Evolutionary conservation across 2,888 invertebrate genomes (phyloP), one percentile per base, ranked within the genome.

Genomic region (Trissolcus japonicus): DNA sequence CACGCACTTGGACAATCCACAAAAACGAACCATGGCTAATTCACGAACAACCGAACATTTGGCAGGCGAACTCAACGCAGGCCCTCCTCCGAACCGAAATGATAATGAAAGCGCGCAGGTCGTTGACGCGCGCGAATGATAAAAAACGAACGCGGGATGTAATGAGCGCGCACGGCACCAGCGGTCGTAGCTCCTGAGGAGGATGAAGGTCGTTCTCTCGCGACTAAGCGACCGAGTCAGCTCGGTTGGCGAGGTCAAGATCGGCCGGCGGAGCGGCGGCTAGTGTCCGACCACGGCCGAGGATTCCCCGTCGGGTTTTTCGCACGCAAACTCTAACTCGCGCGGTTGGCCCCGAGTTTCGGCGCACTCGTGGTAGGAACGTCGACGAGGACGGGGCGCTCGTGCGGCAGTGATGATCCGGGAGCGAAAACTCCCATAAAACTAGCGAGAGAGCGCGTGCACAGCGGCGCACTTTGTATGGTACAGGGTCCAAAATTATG

Each of bases 231-330:
- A 62, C 74, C 67, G 74, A 66, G 74, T 60, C 51, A 66, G 69
- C 72, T 43, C 51, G 51, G 72, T 73, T 77, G 77, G 59, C 72
- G 77, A 73, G 77, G 77, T 77, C 77, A 77, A 77, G 77, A 77
- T 77, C 76, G 79, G 75, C 67, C 73, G 73, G 66, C 73, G 73
- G 51, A 54, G 50, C 71, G 66, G 71, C 71, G 56, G 54, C 50
- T 55, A 55, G 40, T 54, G 60, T 57, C 63, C 57, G 51, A 50
- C 66, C 60, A 55, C 55, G 61, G 61, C 60, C 59, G 54, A 41
- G 68, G 60, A 35, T 21, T 67, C 67, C 67, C 60, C 67, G 57
- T 35, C 35, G 35, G 35, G 11, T 35, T 35, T 19, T 57, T 57
- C 54, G 66, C 66, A 59, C 59, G 57, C 57, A 4, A 43, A 13